phyloP scores from a whole-genome alignment of 2,888 invertebrate species.

The Eurytoma adleriae region DNA sequence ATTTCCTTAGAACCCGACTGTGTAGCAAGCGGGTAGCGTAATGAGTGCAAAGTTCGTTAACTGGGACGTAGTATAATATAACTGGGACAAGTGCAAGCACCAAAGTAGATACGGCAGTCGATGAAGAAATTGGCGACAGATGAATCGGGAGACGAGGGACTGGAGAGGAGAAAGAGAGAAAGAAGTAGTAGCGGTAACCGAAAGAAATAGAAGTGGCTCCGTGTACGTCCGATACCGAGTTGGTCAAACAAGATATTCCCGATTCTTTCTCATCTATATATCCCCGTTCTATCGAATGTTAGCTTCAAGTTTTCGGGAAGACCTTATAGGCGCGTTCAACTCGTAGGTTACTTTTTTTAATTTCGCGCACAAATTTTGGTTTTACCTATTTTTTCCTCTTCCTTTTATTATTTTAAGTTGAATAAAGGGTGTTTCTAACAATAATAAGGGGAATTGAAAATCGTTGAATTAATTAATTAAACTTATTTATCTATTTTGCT shows the following conservation, averaged over 20 bases:
- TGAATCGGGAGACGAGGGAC: constrained; percentile 38
- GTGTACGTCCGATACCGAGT: constrained; percentile 49
- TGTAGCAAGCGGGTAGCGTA: neutral
- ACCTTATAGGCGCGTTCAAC: constrained; percentile 35
- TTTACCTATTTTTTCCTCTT: constrained; percentile 2
- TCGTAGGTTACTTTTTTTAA: constrained; percentile 44
- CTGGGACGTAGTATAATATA: constrained; percentile 7
- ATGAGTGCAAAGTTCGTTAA: constrained; percentile 36
- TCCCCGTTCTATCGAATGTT: constrained; percentile 5
- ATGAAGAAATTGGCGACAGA: constrained; percentile 59
- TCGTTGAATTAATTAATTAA: no score
- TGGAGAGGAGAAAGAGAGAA: constrained; percentile 26
- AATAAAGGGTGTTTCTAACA: neutral
- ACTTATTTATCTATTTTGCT: no score
- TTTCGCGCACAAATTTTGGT: constrained; percentile 6
- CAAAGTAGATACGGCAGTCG: constrained; percentile 66
- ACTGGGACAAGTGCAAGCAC: constrained; percentile 62
- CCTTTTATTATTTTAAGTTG: neutral
- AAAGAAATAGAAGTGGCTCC: constrained; percentile 27
- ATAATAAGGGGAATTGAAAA: no score
- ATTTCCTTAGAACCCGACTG: neutral
- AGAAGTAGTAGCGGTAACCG: neutral
- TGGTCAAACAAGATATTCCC: constrained; percentile 62
- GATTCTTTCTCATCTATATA: constrained; percentile 27
- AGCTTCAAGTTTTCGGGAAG: neutral